Conservation (phyloP, 1,140 invertebrate genomes). For the Aphelinus certus region DNA sequence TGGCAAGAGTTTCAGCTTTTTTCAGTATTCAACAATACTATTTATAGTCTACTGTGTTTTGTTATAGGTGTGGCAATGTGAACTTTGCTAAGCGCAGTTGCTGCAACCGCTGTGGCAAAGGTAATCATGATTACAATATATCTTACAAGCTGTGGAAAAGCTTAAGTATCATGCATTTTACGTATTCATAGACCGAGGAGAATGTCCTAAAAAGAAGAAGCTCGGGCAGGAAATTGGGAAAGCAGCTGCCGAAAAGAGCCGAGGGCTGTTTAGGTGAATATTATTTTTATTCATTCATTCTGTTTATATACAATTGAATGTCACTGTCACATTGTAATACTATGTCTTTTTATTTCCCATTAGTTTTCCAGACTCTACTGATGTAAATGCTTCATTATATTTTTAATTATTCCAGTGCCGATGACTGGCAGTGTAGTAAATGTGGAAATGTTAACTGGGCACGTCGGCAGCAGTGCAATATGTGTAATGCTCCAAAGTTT, state of each 20-base stretch:
- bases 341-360: too few relatives aligned
- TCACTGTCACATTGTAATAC: neutral
- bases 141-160: constrained; percentile 27
- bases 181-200: constrained; percentile 66
- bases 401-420: constrained; percentile 80
- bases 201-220: constrained; percentile 83
- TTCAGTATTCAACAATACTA: too few relatives aligned
- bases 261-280: constrained; percentile 82
- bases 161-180: constrained; percentile 36
- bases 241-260: constrained; percentile 96
- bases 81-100: constrained; percentile 91
- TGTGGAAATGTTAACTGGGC: constrained; percentile 99
- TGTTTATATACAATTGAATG: neutral
- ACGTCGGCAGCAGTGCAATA: constrained; percentile 93
- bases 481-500: constrained; percentile 98
- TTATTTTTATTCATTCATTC: neutral
- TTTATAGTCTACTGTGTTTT: neutral
- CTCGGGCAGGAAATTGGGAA: constrained; percentile 97
- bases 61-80: constrained; percentile 86
- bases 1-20: too few relatives aligned
- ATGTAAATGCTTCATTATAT: too few relatives aligned
- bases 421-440: constrained; percentile 99
- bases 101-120: constrained; percentile 92
- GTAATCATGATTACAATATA: constrained; percentile 49
- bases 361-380: too few relatives aligned